Base-by-base conservation (phyloP, 2,888 invertebrate genomes). In the Chamaedrilus cognettii region DNA sequence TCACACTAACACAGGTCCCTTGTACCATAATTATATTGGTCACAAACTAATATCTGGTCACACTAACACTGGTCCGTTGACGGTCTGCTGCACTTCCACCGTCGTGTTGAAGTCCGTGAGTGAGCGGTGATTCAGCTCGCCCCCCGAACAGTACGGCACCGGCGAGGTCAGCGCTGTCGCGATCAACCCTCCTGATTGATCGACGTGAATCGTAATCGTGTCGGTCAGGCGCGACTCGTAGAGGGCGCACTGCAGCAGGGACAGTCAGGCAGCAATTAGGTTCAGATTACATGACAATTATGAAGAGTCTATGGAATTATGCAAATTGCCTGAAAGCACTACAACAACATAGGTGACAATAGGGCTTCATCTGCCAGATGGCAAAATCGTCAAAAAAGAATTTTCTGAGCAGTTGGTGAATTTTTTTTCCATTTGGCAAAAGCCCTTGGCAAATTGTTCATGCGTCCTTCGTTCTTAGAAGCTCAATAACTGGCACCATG, bases 161-260 rank as follows among this genome's bases (percentile, higher is more conserved):
- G 70, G 66, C 0, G 83, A 78, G 35, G 78, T 77, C 64, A 83
- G 72, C 35, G 83, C 81, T 58, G 85, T 78, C 19, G 84, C 84
- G 65, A 92, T 87, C 0, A 94, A 90, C 73, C 89, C 89, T 0
- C 92, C 94, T 75, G 88, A 87, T 60, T 90, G 90, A 79, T 94
- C 90, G 56, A 95, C 85, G 81, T 93, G 92, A 28, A 93, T 86
- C 77, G 90, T 91, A 28, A 96, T 85, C 31, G 89, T 86, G 80
- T 95, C 94, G 71, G 90, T 89, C 19, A 95, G 85, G 64, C 90
- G 88, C 56, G 90, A 90, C 72, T 90, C 90, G 42, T 92, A 85
- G 70, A 94, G 85, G 70, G 90, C 87, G 82, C 91, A 91, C 90
- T 90, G n/a, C n/a, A n/a, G n/a, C n/a, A n/a, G n/a, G n/a, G n/a